phyloP scores from a whole-genome alignment of 1,140 invertebrate species.

The Pogonomyrmex barbatus region DNA sequence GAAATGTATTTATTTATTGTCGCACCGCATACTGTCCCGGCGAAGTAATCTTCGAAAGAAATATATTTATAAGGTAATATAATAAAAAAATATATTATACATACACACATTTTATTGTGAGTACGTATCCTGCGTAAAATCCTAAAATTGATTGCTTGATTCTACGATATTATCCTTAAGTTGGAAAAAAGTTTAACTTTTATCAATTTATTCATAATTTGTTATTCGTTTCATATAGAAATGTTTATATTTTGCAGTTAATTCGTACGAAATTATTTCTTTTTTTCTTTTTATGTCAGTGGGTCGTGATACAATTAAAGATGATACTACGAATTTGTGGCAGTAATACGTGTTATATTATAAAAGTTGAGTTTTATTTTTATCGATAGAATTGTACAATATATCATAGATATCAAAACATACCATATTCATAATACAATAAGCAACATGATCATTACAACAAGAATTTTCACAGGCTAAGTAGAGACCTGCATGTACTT shows the following conservation, averaged over 20 bases:
- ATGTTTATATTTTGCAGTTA: background rate
- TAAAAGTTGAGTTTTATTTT: conserved; percentile 52
- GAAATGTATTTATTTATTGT: conserved; percentile 49
- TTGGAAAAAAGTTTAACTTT: background rate
- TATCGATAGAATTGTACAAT: conserved; percentile 53
- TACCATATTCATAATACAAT: conserved; percentile 47
- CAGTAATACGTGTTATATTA: background rate
- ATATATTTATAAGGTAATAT: conserved; percentile 60
- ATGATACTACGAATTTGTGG: background rate
- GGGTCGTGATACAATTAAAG: background rate
- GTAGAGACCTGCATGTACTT: background rate
- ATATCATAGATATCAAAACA: conserved; percentile 60
- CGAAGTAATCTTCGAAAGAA: conserved; percentile 55
- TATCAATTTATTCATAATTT: background rate
- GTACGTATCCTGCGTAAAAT: background rate
- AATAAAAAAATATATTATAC: conserved; percentile 60
- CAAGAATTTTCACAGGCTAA: conserved; percentile 33
- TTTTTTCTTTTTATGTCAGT: background rate
- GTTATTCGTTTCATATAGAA: background rate
- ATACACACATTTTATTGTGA: conserved; percentile 17
- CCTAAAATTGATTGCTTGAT: background rate
- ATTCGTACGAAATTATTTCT: background rate
- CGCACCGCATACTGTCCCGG: conserved; percentile 56
- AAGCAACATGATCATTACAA: conserved; percentile 57
- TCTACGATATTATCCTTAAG: background rate